Conservation (phyloP, 2,797 vertebrate genomes). For the Tokudaia tokunoshimensis region DNA sequence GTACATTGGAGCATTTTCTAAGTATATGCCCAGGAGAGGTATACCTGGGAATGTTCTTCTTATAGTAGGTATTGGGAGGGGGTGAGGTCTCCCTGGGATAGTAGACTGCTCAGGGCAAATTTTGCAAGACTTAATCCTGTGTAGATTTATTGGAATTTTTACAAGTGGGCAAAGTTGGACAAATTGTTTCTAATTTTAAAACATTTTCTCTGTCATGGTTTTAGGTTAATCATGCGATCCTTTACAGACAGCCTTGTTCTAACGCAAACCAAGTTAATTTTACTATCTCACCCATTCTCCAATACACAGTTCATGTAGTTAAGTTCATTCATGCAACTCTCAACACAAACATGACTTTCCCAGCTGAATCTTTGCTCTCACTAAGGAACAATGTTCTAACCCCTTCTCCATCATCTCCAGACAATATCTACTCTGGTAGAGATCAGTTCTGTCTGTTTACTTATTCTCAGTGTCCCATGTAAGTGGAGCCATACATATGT, state of each 20-base stretch:
- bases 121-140: not conserved
- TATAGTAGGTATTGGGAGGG: not conserved
- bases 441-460: not conserved
- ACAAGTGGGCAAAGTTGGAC: not conserved
- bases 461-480: not conserved
- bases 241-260: not conserved
- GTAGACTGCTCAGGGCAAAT: not conserved
- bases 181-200: not conserved
- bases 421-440: not conserved
- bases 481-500: not conserved
- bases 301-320: not conserved
- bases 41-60: too few relatives aligned
- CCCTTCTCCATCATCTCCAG: not conserved
- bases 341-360: not conserved
- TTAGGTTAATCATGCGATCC: not conserved
- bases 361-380: not conserved
- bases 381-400: not conserved
- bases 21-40: too few relatives aligned
- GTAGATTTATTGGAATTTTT: not conserved
- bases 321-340: not conserved
- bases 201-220: not conserved
- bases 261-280: not conserved
- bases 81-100: not conserved
- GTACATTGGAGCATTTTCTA: too few relatives aligned
- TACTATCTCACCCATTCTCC: not conserved